A percentile compares a stretch with the other conserved stretches of the same genome.
phyloP scores from a whole-genome alignment of 1,140 invertebrate species.

The Sitodiplosis mosellana region DNA sequence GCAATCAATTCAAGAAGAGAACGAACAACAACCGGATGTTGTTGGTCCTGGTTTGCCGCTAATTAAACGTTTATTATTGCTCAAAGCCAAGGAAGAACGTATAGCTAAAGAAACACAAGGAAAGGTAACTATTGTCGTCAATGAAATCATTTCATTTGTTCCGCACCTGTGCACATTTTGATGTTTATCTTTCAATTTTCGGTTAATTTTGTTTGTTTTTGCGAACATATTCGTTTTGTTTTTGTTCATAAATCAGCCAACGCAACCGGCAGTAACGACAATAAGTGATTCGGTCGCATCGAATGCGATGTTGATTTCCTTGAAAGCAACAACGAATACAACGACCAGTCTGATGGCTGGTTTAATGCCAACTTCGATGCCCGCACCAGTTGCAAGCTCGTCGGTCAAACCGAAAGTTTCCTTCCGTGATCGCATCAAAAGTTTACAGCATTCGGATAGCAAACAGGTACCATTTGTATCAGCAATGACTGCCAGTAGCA shows the following conservation, averaged over 20 bases:
- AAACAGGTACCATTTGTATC: background rate
- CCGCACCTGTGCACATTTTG: background rate
- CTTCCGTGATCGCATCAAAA: conserved; percentile 3
- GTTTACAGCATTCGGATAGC: background rate
- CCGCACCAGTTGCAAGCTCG: background rate
- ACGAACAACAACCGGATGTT: conserved; percentile 29
- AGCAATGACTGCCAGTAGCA: background rate
- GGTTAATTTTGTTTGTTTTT: background rate
- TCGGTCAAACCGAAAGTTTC: conserved; percentile 3
- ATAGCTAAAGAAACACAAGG: conserved; percentile 25
- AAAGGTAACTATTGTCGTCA: background rate
- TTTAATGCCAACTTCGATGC: background rate
- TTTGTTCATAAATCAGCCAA: too few species aligned
- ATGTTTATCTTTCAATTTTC: background rate
- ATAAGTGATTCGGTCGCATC: background rate
- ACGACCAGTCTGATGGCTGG: background rate
- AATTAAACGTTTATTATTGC: conserved; percentile 53
- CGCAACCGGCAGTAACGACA: conserved; percentile 1
- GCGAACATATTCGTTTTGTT: too few species aligned
- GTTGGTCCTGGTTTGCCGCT: conserved; percentile 55
- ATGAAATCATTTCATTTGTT: conserved; percentile 3
- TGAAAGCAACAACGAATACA: background rate
- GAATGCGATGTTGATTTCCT: background rate
- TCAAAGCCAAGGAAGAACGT: conserved; percentile 61
- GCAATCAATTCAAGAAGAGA: conserved; percentile 26